phyloP scores from a whole-genome alignment of 2,113 vertebrate genomes.

The Garra rufa region DNA sequence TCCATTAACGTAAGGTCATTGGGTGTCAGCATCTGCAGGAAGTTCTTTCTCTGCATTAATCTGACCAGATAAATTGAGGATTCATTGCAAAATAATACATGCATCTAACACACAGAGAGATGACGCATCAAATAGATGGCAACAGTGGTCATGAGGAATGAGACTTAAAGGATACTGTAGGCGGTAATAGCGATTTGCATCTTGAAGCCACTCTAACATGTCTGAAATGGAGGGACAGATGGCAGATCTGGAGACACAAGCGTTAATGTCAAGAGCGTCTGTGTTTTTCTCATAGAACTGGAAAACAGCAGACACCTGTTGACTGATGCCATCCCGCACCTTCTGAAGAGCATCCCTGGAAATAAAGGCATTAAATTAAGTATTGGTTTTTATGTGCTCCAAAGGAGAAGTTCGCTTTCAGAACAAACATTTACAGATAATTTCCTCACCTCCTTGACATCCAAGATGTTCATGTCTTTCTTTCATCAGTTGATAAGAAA shows the following conservation, averaged over 20 bases:
- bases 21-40: constrained; percentile 74
- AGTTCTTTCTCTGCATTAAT: constrained; percentile 79
- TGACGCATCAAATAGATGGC: not conserved
- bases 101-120: not conserved
- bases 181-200: constrained; percentile 83
- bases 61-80: constrained; percentile 60
- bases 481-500: too few relatives aligned
- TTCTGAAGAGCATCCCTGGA: constrained; percentile 77
- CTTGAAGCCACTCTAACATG: constrained; percentile 88
- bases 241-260: constrained; percentile 68
- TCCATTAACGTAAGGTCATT: constrained; percentile 74
- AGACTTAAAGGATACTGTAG: constrained; percentile 84
- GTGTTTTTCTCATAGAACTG: constrained; percentile 76
- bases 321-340: constrained; percentile 76
- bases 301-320: constrained; percentile 70
- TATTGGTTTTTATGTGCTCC: not conserved
- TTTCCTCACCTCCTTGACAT: too few relatives aligned
- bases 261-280: constrained; percentile 62
- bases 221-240: constrained; percentile 83
- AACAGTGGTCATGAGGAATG: not conserved
- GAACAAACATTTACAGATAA: too few relatives aligned
- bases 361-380: not conserved
- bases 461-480: too few relatives aligned
- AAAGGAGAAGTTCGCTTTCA: too few relatives aligned
- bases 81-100: not conserved